These are phyloP conservation scores for Argyrosomus japonicus DNA, from an alignment of 2,113 vertebrate species.

Conservation along the genomic window DNA sequence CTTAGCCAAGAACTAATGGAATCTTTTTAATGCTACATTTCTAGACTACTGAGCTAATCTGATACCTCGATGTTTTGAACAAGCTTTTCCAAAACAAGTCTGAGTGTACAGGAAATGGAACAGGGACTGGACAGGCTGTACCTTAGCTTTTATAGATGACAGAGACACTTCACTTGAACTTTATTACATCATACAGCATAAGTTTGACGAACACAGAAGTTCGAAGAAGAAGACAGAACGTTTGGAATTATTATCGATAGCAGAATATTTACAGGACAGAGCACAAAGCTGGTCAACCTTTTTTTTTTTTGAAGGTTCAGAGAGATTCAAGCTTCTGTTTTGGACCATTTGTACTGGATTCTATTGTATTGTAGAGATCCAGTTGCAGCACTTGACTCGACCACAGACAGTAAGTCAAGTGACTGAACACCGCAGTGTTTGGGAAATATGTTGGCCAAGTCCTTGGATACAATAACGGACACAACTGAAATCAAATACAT, in stretches of 20 bases:
- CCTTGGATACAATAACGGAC: neutral
- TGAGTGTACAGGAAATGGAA: neutral
- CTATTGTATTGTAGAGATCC: neutral
- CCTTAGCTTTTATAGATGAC: neutral
- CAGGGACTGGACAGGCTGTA: neutral
- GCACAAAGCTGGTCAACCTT: neutral
- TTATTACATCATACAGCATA: neutral
- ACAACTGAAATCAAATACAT: neutral
- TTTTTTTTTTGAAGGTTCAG: neutral
- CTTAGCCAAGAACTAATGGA: neutral
- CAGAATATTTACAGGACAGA: neutral
- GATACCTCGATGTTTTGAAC: neutral
- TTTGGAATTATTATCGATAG: neutral
- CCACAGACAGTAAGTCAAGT: neutral
- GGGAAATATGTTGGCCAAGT: neutral
- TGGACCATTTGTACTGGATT: neutral
- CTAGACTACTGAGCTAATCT: neutral
- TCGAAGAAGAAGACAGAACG: neutral
- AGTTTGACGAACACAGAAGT: neutral
- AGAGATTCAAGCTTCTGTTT: constrained; percentile 7
- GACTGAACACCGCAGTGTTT: constrained; percentile 4
- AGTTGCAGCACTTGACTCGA: neutral
- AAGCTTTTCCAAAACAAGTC: neutral
- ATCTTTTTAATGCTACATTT: neutral
- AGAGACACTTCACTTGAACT: neutral